These are phyloP conservation scores for Drosophila prolongata DNA, from an alignment of 2,888 invertebrate species.

Conservation along the genomic window DNA sequence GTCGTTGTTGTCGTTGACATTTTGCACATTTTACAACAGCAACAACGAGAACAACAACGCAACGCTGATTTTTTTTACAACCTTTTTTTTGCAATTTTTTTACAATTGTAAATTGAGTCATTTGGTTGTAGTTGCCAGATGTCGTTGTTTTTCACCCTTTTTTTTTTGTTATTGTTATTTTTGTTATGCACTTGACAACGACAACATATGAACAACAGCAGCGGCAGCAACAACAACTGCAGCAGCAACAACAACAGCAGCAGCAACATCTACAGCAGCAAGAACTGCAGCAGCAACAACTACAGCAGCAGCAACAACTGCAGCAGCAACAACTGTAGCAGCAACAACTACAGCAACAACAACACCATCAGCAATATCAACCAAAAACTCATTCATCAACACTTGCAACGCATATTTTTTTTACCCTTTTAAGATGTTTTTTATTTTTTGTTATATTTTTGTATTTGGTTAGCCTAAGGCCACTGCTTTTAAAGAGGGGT, in stretches of 20 bases:
- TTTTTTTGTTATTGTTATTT: conserved; percentile 41
- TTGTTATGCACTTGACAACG: conserved; percentile 77
- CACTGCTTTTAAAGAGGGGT: conserved; percentile 17
- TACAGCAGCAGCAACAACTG: conserved; percentile 34
- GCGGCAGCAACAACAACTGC: conserved; percentile 43
- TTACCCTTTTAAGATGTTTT: background rate
- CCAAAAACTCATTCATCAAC: conserved; percentile 70
- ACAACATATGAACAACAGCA: conserved; percentile 39
- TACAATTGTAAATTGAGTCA: conserved; percentile 80
- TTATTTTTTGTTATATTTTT: background rate
- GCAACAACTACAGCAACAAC: conserved; percentile 31
- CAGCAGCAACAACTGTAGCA: conserved; percentile 35
- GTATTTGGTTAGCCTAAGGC: conserved; percentile 36
- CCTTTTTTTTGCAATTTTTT: conserved; percentile 46
- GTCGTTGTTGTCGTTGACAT: conserved; percentile 63
- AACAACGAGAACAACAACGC: conserved; percentile 49
- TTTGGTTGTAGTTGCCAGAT: conserved; percentile 59
- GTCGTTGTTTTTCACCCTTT: conserved; percentile 13
- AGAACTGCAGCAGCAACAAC: conserved; percentile 37
- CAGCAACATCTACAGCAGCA: conserved; percentile 37
- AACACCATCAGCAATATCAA: conserved; percentile 33
- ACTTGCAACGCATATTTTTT: conserved; percentile 57
- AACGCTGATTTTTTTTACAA: conserved; percentile 30
- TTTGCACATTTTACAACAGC: conserved; percentile 67
- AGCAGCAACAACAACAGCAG: conserved; percentile 30